These are phyloP conservation scores for Aldabrachelys gigantea DNA, from an alignment of 2,113 vertebrate genomes.

Conservation along the genomic window DNA sequence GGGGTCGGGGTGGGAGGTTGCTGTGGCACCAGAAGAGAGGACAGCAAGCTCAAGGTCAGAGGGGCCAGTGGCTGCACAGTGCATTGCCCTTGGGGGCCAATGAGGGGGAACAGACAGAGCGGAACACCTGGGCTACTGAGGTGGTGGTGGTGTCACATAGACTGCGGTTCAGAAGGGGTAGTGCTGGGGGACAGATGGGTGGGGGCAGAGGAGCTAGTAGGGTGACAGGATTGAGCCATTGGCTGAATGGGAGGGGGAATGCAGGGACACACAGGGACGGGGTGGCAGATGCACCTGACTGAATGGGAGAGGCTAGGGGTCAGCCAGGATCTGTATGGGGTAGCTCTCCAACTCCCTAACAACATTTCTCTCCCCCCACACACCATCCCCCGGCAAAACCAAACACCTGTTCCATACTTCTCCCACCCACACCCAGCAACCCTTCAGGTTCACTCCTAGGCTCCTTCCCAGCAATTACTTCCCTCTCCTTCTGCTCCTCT, in stretches of 20 bases:
- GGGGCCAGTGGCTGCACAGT: neutral
- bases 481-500: neutral
- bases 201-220: neutral
- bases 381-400: rapidly evolving
- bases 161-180: neutral
- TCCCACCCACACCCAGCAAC: neutral
- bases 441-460: neutral
- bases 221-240: neutral
- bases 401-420: neutral
- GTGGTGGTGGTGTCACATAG: neutral
- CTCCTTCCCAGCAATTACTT: neutral
- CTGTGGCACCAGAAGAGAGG: neutral
- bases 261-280: neutral
- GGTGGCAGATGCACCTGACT: neutral
- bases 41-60: neutral
- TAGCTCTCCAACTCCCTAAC: neutral
- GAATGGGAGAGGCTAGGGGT: neutral
- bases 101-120: neutral
- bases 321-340: neutral
- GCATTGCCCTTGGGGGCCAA: neutral
- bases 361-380: no score
- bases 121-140: neutral
- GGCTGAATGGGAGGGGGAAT: no score
- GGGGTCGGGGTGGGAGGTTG: no score
- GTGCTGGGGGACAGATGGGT: neutral